Conservation (phyloP, 1,140 invertebrate genomes). For the Lepidurus couesii region DNA sequence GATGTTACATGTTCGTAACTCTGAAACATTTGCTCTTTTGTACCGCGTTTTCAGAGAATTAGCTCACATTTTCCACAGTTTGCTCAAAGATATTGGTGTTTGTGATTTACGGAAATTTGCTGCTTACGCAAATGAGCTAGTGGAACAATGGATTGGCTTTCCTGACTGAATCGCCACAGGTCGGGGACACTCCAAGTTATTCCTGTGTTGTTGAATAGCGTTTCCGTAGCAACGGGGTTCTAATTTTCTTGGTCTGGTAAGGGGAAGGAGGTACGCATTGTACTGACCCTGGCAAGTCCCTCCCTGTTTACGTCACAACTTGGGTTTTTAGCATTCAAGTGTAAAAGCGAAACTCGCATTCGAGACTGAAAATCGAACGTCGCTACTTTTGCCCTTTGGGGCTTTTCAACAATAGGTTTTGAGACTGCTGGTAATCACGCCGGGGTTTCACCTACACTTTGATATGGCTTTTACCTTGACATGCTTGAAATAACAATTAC, state of each 20-base stretch:
- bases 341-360: background rate
- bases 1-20: too few relatives aligned
- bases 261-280: background rate
- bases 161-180: background rate
- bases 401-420: background rate
- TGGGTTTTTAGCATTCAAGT: background rate
- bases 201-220: slow-evolving; percentile 11
- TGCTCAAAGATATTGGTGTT: background rate
- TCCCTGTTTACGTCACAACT: background rate
- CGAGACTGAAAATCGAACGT: background rate
- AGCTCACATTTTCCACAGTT: background rate
- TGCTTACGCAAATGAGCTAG: background rate
- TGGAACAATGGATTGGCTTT: background rate
- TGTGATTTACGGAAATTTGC: background rate
- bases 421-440: background rate
- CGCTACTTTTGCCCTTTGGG: background rate
- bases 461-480: background rate
- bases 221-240: background rate
- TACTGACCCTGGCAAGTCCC: background rate
- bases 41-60: too few relatives aligned
- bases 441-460: background rate
- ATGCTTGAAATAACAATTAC: background rate
- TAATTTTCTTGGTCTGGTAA: background rate
- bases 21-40: too few relatives aligned
- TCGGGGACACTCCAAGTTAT: background rate